These are phyloP conservation scores for Carapus acus DNA, from an alignment of 2,797 vertebrate species.

Conservation along the genomic window DNA sequence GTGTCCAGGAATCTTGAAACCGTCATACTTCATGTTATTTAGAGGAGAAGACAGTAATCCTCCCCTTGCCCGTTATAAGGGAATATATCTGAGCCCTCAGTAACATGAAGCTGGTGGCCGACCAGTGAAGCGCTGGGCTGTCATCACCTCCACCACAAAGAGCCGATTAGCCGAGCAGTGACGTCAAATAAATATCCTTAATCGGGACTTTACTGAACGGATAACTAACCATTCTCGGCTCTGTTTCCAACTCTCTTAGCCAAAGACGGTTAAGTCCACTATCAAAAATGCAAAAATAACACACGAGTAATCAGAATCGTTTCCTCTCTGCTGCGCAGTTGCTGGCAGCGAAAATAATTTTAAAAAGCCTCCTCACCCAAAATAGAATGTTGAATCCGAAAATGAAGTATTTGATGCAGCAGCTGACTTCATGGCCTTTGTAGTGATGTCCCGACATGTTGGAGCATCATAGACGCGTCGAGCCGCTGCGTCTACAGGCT, in stretches of 20 bases:
- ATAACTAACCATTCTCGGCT: fast-evolving
- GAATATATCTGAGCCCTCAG: no score
- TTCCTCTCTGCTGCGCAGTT: no score
- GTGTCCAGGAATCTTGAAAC: no score
- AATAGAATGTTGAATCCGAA: slow-evolving; percentile 99
- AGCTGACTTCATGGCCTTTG: slow-evolving; percentile 97
- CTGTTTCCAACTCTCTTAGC: no score
- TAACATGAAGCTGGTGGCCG: slow-evolving; percentile 16
- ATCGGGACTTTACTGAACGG: neutral
- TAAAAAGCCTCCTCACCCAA: slow-evolving; percentile 79
- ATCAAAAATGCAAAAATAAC: no score
- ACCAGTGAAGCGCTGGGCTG: slow-evolving; percentile 25
- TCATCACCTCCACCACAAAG: slow-evolving; percentile 30
- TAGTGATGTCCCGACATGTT: slow-evolving; percentile 95
- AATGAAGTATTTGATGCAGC: slow-evolving; percentile 99
- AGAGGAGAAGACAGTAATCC: no score
- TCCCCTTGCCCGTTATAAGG: no score
- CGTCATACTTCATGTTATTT: no score
- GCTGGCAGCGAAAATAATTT: neutral
- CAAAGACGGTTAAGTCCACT: no score
- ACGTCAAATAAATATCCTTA: slow-evolving; percentile 26
- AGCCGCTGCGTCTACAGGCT: slow-evolving; percentile 53
- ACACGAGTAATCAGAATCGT: no score
- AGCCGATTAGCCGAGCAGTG: slow-evolving; percentile 54
- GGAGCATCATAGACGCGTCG: slow-evolving; percentile 65